Percentiles rank a stretch among this genome's conserved stretches.
Conservation (phyloP, 2,888 invertebrate species). For the Callimorpha dominula region DNA sequence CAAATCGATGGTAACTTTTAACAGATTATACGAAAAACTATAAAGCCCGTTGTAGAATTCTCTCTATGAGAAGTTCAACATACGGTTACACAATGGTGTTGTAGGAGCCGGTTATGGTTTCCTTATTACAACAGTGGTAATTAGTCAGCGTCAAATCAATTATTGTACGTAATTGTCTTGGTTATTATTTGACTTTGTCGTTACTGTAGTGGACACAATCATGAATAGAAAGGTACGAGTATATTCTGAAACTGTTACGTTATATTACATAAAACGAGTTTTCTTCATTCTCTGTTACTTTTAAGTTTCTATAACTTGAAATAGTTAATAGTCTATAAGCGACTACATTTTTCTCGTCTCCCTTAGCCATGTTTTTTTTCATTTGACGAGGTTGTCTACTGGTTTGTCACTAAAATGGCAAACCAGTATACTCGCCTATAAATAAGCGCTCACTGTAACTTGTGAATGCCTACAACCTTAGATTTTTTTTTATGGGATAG, state of each 20-base stretch:
- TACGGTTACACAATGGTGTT: conserved; percentile 41
- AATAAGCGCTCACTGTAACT: too few relatives aligned
- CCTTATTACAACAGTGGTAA: conserved; percentile 47
- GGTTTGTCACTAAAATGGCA: too few relatives aligned
- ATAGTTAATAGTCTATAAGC: neutral
- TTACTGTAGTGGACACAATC: neutral
- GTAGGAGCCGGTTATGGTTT: conserved; percentile 38
- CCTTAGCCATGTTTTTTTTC: too few relatives aligned
- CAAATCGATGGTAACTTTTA: neutral
- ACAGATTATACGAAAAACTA: neutral
- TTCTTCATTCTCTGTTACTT: neutral
- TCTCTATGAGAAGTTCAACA: conserved; percentile 39
- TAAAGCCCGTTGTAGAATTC: neutral
- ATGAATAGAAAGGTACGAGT: neutral
- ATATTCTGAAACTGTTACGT: neutral
- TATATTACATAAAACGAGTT: neutral
- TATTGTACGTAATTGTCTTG: conserved; percentile 48
- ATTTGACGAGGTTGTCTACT: too few relatives aligned
- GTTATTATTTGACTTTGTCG: conserved; percentile 25
- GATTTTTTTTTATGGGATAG: too few relatives aligned
- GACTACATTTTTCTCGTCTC: too few relatives aligned
- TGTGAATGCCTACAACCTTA: neutral
- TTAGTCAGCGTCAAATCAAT: conserved; percentile 52
- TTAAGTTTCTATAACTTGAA: neutral
- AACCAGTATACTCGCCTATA: too few relatives aligned